Percentiles rank a stretch among this genome's conserved stretches.
Evolutionary conservation across 2,113 vertebrate genomes (phyloP).

Genomic region (Scomber colias): DNA sequence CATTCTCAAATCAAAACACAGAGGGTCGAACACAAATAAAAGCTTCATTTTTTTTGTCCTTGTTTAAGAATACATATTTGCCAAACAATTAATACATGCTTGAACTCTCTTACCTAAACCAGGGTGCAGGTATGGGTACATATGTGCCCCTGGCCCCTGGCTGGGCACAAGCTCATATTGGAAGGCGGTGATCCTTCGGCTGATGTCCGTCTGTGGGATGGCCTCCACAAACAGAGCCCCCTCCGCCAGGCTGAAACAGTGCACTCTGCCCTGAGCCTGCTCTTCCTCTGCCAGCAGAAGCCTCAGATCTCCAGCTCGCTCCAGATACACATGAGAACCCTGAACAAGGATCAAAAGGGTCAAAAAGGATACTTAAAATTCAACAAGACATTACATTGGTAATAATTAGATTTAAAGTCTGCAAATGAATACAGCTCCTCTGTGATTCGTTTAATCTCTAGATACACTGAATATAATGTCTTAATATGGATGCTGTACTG

Average conservation of each 20-base stretch:
- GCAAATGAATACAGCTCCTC: background rate
- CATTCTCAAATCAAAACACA: background rate
- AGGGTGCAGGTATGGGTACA: constrained; percentile 74
- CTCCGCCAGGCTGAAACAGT: constrained; percentile 89
- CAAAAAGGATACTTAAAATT: background rate
- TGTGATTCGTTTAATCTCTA: background rate
- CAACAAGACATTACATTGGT: too few species aligned
- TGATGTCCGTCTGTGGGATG: constrained; percentile 90
- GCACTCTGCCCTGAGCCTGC: constrained; percentile 78
- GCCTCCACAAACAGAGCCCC: constrained; percentile 95
- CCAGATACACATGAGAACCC: constrained; percentile 94
- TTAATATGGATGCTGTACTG: too few species aligned
- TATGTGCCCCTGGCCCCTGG: constrained; percentile 78
- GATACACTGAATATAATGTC: background rate
- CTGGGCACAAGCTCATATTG: constrained; percentile 91
- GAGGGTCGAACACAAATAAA: background rate
- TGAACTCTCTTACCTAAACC: constrained; percentile 56
- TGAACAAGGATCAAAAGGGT: constrained; percentile 24
- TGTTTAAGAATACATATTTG: background rate
- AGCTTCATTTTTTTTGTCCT: too few species aligned
- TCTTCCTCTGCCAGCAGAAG: constrained; percentile 89
- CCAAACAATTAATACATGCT: background rate
- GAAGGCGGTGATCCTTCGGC: constrained; percentile 93
- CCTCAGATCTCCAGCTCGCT: constrained; percentile 90
- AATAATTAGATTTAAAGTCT: background rate